phyloP scores from a whole-genome alignment of 2,888 invertebrate genomes.

The Melanostoma mellinum region DNA sequence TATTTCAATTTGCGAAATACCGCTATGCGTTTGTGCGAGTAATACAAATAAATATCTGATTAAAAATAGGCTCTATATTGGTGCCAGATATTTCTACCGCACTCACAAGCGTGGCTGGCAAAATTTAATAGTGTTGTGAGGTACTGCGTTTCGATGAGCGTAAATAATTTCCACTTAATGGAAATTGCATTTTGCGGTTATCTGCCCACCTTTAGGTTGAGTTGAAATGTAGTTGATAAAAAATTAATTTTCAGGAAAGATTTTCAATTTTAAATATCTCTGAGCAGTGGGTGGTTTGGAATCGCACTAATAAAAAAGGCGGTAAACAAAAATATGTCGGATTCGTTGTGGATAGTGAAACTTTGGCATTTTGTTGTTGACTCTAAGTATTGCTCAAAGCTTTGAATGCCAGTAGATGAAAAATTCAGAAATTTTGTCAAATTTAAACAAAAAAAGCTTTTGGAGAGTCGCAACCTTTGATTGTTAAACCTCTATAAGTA shows the following conservation, averaged over 20 bases:
- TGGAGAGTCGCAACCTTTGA: too few relatives aligned
- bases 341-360: too few relatives aligned
- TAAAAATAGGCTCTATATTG: slow-evolving; percentile 35
- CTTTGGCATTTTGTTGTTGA: too few relatives aligned
- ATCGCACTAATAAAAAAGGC: too few relatives aligned
- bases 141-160: slow-evolving; percentile 27
- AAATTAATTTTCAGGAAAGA: background rate
- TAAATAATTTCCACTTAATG: slow-evolving; percentile 33
- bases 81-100: background rate
- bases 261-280: too few relatives aligned
- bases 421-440: too few relatives aligned
- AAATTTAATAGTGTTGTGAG: slow-evolving; percentile 9
- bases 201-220: background rate
- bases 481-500: too few relatives aligned
- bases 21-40: background rate
- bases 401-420: too few relatives aligned
- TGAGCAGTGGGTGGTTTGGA: too few relatives aligned
- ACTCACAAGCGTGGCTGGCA: slow-evolving; percentile 9
- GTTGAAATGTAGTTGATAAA: slow-evolving; percentile 5
- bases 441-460: too few relatives aligned
- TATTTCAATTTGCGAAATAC: slow-evolving; percentile 30
- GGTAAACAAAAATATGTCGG: too few relatives aligned
- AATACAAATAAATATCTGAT: slow-evolving; percentile 37
- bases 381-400: too few relatives aligned
- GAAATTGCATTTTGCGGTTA: slow-evolving; percentile 49